phyloP scores from a whole-genome alignment of 2,113 vertebrate species.

The Peromyscus polionotus region DNA sequence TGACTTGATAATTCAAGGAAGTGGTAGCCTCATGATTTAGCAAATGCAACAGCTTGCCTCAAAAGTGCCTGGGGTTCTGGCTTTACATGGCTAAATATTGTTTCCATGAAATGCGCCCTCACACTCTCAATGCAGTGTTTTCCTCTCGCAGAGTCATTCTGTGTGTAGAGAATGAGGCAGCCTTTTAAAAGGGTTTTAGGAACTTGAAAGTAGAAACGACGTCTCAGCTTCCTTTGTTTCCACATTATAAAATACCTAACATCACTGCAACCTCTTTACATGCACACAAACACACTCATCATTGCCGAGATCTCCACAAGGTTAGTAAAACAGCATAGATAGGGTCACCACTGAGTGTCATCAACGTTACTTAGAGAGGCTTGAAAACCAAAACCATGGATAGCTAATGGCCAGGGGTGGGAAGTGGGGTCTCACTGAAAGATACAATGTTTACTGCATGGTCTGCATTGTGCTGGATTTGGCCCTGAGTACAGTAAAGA shows the following conservation, averaged over 20 bases:
- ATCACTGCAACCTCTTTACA: not conserved
- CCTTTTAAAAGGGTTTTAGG: not conserved
- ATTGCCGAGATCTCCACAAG: not conserved
- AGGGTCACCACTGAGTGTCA: not conserved
- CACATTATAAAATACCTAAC: not conserved
- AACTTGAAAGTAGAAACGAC: not conserved
- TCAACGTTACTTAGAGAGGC: not conserved
- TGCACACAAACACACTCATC: not conserved
- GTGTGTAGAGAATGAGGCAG: not conserved
- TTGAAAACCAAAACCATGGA: not conserved
- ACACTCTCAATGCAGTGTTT: not conserved
- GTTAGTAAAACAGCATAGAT: not conserved
- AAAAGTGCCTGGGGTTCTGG: not conserved
- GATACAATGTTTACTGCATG: conserved; percentile 30
- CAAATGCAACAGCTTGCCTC: not conserved
- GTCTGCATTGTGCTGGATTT: conserved; percentile 19
- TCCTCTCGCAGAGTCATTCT: not conserved
- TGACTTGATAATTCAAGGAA: not conserved
- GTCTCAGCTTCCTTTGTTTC: not conserved
- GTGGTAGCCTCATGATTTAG: not conserved
- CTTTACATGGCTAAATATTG: not conserved
- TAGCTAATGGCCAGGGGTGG: not conserved
- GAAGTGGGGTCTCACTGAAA: not conserved
- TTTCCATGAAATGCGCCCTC: not conserved
- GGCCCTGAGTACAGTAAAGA: conserved; percentile 1